Percentiles rank a stretch among this genome's conserved stretches.
Evolutionary conservation across 1,140 invertebrate genomes (phyloP).

Genomic region (Sitophilus oryzae): DNA sequence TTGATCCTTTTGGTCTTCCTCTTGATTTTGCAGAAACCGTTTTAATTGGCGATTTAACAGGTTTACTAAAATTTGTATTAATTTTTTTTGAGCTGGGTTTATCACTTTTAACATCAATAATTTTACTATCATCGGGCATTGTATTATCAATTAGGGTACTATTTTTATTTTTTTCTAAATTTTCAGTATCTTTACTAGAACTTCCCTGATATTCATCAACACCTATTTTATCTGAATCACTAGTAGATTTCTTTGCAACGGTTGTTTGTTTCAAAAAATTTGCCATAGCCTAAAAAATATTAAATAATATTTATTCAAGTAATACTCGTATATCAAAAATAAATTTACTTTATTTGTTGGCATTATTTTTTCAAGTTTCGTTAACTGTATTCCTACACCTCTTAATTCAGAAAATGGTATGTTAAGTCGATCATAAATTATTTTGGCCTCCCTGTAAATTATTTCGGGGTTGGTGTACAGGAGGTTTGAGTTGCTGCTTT

Average conservation of each 20-base stretch:
- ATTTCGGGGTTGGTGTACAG: constrained; percentile 61
- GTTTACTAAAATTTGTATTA: too few species aligned
- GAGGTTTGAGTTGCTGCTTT: constrained; percentile 64
- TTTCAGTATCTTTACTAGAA: too few species aligned
- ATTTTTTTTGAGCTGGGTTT: too few species aligned
- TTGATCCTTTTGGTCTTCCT: too few species aligned
- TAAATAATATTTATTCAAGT: neutral
- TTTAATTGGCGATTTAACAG: too few species aligned
- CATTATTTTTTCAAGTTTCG: constrained; percentile 56
- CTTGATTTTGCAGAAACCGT: too few species aligned
- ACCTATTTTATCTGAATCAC: too few species aligned
- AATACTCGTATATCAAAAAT: neutral
- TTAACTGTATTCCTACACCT: constrained; percentile 73
- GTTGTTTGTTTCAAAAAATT: constrained; percentile 9
- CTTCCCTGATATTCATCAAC: too few species aligned
- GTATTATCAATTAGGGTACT: too few species aligned
- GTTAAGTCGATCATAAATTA: constrained; percentile 59
- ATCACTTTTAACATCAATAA: too few species aligned
- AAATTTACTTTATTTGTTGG: constrained; percentile 23
- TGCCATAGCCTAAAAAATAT: constrained; percentile 3
- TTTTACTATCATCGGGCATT: too few species aligned
- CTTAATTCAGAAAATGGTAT: constrained; percentile 64
- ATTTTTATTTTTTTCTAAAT: too few species aligned
- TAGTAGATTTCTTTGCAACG: neutral
- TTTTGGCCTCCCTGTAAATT: constrained; percentile 60